Evolutionary conservation across 2,113 vertebrate species (phyloP).

Genomic region (Marmota monax): DNA sequence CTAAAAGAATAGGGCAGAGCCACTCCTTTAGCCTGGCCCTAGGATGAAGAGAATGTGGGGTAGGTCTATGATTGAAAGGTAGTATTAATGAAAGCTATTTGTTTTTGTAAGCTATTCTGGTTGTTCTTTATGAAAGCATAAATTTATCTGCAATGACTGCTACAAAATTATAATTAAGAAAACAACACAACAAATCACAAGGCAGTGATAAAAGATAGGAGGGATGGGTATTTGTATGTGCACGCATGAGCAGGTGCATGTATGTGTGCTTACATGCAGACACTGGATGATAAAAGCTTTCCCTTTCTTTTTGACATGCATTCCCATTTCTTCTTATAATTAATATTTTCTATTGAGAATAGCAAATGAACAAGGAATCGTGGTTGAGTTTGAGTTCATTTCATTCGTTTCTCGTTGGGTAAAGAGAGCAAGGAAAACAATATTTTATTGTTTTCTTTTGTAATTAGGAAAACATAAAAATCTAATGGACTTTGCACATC

Average conservation of each 20-base stretch:
- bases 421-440: background rate
- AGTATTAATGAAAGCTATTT: background rate
- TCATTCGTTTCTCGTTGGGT: background rate
- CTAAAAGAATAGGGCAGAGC: background rate
- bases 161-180: background rate
- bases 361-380: background rate
- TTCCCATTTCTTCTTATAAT: background rate
- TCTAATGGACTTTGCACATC: background rate
- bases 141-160: background rate
- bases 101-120: background rate
- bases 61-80: background rate
- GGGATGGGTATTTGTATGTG: background rate
- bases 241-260: background rate
- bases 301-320: background rate
- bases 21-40: background rate
- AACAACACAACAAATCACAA: background rate
- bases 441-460: background rate
- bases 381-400: background rate
- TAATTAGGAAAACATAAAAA: background rate
- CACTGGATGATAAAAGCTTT: background rate
- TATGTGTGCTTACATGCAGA: background rate
- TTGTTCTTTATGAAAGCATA: background rate
- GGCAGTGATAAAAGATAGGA: background rate
- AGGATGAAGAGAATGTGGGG: background rate
- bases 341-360: background rate